Evolutionary conservation across 35 echinoderm and acorn worm species (phyloP), one percentile per base, ranked within the genome.

Genomic region (Strongylocentrotus purpuratus): DNA sequence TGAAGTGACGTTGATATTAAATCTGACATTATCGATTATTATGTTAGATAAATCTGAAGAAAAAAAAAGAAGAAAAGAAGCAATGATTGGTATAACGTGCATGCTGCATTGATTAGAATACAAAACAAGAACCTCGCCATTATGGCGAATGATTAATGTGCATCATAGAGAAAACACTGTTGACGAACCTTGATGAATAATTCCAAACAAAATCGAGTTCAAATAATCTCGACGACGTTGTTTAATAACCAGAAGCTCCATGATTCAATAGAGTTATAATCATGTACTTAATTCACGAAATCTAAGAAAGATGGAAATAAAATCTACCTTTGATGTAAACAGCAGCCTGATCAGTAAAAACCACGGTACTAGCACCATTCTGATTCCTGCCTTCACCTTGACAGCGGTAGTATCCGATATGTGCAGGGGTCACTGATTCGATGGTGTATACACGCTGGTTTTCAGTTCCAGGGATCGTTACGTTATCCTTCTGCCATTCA

Each of bases 351-450:
- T 78, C 65, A 22, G 65, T 78, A 7, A 78, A 78, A 17, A 15
- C 25, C 1, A 20, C 45, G 13, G 87, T 88, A n/a, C n/a, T n/a
- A 1, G 33, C 87, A 0, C 14, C 32, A 33, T 15, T 41, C 11
- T 89, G 33, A 15, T 89, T 46, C 32, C 18, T 41, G 4, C 87
- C 87, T 41, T 41, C 87, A 45, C 87, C 87, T 33, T 1, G 33
- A 46, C 87, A 89, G 33, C 32, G 45, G n/a, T 41, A 89, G n/a
- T 89, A 89, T 89, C 87, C 87, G 14, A 89, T 89, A 13, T 89
- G 0, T 89, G 32, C 11, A 25, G 87, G 87, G 14, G 45, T 46
- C 33, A 89, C 41, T 4, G 32, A 33, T 89, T 3, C 7, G 5
- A 89, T 89, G 32, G n/a, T 33, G 87, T 41, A 89, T 5, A 46